Evolutionary conservation across 2,113 vertebrate species (phyloP).

Genomic region (Accipiter virgatus): DNA sequence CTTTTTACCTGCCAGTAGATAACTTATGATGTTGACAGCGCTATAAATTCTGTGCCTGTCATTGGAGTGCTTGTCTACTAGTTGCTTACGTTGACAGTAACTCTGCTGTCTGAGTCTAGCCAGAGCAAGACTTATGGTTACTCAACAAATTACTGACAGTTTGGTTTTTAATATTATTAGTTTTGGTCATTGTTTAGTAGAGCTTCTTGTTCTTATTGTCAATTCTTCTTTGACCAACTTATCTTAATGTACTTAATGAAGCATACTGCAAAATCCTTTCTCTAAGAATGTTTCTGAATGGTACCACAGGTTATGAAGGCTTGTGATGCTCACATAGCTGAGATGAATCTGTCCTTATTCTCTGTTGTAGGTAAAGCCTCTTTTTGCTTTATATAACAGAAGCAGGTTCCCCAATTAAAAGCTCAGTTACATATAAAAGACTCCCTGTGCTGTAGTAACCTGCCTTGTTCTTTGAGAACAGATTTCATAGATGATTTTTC

Average conservation of each 20-base stretch:
- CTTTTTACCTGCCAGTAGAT: background rate
- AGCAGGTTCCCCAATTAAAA: background rate
- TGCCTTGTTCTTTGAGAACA: background rate
- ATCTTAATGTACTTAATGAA: background rate
- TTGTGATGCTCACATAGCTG: background rate
- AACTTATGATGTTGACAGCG: fast-evolving
- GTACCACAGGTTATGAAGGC: background rate
- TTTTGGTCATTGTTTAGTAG: background rate
- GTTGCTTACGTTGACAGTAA: background rate
- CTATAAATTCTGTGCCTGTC: background rate
- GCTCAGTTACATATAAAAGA: background rate
- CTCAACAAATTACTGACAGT: background rate
- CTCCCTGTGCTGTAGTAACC: background rate
- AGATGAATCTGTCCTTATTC: background rate
- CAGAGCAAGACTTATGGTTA: background rate
- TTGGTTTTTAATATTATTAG: background rate
- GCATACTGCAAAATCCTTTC: background rate
- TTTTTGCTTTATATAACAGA: background rate
- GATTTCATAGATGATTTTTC: background rate
- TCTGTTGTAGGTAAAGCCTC: background rate
- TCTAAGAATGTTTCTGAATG: background rate
- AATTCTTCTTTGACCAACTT: background rate
- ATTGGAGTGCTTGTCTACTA: background rate
- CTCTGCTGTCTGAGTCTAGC: background rate
- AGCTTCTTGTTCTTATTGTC: background rate